Base-by-base conservation (phyloP, 2,797 vertebrate species). In the Oryzias dopingdopingensis region DNA sequence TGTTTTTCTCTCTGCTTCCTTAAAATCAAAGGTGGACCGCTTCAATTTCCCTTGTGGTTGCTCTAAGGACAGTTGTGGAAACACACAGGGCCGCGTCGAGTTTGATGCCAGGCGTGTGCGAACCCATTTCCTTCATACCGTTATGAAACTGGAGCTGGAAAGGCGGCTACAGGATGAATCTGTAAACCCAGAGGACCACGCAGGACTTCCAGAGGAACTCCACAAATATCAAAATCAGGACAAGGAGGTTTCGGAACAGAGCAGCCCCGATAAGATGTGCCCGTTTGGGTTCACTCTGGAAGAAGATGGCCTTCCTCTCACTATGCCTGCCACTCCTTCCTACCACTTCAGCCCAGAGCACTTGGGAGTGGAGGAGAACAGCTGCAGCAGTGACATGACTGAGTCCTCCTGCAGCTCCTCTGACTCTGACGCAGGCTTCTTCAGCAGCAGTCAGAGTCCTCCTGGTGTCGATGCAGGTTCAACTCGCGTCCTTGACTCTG, bases 21-120 rank as follows among this genome's bases (percentile, higher is more conserved):
- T 48, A 45, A 48, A 12, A 49, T 32, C n/a, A 7, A 8, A 97
- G 96, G 94, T 95, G 91, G 95, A 97, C 80, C 94, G 94, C 82
- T 93, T 92, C 0, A 90, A 86, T 1, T 97, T 98, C 77, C 96
- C 96, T 5, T 98, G 96, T 0, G 94, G 95, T 60, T 98, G 96
- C 87, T 92, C 91, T 10, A 92, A 89, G 72, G 95, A 96, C 0
- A 90, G 93, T 65, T 98, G 96, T 0, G 93, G 92, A 62, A 98
- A 97, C 85, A 91, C 89, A 0, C 85, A 90, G 56, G 96, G 96
- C 44, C 92, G 93, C 42, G 85, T 93, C 0, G 92, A 96, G 68
- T 98, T 98, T 62, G 95, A 96, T 79, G 87, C 94, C 71, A 86
- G 88, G 0, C 91, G 94, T 0, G 96, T 96, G 42, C 94, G 92